These are phyloP conservation scores for Drosophila siamana DNA, from an alignment of 2,888 invertebrate species.

Conservation along the genomic window DNA sequence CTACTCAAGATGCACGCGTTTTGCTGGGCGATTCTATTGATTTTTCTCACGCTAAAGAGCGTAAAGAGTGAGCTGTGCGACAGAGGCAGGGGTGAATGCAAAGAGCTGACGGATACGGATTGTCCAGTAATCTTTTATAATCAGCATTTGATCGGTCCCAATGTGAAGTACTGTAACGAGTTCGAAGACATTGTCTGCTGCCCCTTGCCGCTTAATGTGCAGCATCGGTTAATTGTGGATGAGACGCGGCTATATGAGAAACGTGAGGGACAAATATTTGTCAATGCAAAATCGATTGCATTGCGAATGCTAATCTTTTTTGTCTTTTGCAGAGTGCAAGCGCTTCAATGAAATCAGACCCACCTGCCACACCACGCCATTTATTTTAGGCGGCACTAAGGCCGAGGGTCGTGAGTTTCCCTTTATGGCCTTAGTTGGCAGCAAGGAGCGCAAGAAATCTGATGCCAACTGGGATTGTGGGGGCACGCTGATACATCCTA, in stretches of 20 bases:
- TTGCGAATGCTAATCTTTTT: neutral
- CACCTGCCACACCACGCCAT: constrained; percentile 53
- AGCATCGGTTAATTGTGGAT: constrained; percentile 17
- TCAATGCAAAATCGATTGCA: neutral
- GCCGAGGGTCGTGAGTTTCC: constrained; percentile 80
- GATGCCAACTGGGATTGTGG: constrained; percentile 86
- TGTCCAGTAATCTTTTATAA: constrained; percentile 68
- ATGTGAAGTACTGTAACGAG: constrained; percentile 68
- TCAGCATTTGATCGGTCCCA: constrained; percentile 57
- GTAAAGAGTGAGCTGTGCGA: constrained; percentile 59
- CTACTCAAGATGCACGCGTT: constrained; percentile 40
- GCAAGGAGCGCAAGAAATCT: constrained; percentile 13
- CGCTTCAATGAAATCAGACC: constrained; percentile 51
- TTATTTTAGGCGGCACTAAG: constrained; percentile 70
- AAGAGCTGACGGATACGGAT: constrained; percentile 51
- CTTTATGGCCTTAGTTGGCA: constrained; percentile 81
- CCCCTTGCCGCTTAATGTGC: constrained; percentile 53
- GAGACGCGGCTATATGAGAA: constrained; percentile 51
- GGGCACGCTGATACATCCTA: constrained; percentile 87
- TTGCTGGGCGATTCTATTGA: neutral
- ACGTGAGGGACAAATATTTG: constrained; percentile 31
- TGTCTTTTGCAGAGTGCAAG: constrained; percentile 53
- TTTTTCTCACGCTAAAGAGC: neutral
- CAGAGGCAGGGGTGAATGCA: constrained; percentile 65
- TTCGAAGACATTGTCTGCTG: constrained; percentile 73